A percentile compares a stretch with the other conserved stretches of the same genome.
These are phyloP conservation scores for Blastobasis lacticolella DNA, from an alignment of 2,888 invertebrate species.

Conservation along the genomic window DNA sequence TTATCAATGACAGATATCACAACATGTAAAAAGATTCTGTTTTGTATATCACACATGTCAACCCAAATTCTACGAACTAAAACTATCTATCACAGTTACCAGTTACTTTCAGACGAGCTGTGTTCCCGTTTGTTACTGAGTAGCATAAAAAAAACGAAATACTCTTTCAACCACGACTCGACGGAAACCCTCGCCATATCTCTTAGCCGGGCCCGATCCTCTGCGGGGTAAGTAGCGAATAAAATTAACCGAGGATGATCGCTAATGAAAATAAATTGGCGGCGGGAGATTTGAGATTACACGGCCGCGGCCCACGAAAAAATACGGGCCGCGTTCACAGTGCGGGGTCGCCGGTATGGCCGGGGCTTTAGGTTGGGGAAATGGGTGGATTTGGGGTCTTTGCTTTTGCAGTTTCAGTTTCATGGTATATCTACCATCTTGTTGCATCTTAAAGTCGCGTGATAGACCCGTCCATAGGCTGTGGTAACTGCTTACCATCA, in stretches of 20 bases:
- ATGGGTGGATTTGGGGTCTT: neutral
- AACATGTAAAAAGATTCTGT: neutral
- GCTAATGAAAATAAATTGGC: conserved; percentile 78
- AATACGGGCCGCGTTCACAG: conserved; percentile 8
- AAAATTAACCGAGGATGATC: conserved; percentile 80
- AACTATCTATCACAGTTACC: neutral
- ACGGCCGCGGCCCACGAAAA: conserved; percentile 41
- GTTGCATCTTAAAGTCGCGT: too few relatives aligned
- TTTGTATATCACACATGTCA: neutral
- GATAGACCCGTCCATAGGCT: neutral
- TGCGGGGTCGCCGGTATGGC: neutral
- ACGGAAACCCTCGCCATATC: conserved; percentile 34
- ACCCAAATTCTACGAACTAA: neutral
- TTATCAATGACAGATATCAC: too few relatives aligned
- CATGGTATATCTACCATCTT: too few relatives aligned
- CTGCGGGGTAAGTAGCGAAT: conserved; percentile 73
- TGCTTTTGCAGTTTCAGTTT: neutral
- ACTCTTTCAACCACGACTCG: too few relatives aligned
- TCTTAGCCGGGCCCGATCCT: conserved; percentile 42
- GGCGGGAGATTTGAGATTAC: conserved; percentile 74
- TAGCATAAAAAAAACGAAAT: neutral
- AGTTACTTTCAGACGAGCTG: neutral
- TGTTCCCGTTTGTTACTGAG: neutral
- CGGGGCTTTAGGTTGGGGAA: neutral
- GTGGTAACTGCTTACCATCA: neutral